Evolutionary conservation across 2,888 invertebrate species (phyloP).

Genomic region (Cryptosula pallasiana): DNA sequence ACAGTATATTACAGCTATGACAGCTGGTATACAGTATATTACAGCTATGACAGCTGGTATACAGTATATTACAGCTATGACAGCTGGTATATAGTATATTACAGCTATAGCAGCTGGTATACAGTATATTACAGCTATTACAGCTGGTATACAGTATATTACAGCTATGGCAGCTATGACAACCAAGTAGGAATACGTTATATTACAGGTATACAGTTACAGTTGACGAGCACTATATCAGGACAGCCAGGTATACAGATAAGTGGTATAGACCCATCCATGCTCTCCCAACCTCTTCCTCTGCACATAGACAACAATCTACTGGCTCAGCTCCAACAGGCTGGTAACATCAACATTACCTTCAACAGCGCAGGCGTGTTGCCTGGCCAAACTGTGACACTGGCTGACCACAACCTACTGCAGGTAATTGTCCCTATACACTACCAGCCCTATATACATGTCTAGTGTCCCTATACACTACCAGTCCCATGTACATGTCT

Average conservation of each 20-base stretch:
- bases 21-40: too few species aligned
- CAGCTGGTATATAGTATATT: too few species aligned
- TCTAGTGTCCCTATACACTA: not conserved
- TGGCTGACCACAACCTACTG: slow-evolving; percentile 6
- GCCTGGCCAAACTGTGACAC: not conserved
- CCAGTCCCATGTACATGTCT: not conserved
- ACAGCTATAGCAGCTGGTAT: too few species aligned
- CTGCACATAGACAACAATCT: slow-evolving; percentile 56
- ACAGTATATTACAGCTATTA: too few species aligned
- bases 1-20: too few species aligned
- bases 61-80: too few species aligned
- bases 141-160: too few species aligned
- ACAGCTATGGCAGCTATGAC: too few species aligned
- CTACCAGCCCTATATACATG: not conserved
- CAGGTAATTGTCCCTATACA: slow-evolving; percentile 1
- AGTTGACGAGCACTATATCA: slow-evolving; percentile 43
- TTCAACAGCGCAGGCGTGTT: slow-evolving; percentile 38
- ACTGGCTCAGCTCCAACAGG: slow-evolving; percentile 53
- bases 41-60: too few species aligned
- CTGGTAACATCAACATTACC: slow-evolving; percentile 50
- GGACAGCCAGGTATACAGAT: slow-evolving; percentile 50
- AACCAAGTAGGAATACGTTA: not conserved
- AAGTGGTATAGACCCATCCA: slow-evolving; percentile 50
- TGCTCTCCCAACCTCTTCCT: slow-evolving; percentile 46
- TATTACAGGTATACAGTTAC: slow-evolving; percentile 44